Conservation (phyloP, 64 coral and sea anemone genomes). For the Astreopora myriophthalma region DNA sequence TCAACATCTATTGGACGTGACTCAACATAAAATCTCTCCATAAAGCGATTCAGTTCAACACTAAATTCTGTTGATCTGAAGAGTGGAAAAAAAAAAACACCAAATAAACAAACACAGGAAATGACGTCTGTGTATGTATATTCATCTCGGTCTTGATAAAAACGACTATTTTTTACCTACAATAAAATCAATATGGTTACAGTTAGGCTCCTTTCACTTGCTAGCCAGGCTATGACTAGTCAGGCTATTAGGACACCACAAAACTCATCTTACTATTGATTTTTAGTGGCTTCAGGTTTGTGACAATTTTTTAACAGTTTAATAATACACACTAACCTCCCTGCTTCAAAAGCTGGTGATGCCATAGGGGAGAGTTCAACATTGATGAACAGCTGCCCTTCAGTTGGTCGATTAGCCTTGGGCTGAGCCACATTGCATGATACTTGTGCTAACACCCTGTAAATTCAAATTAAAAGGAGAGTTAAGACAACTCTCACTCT, state of each 20-base stretch:
- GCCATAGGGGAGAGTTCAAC: conserved; percentile 94
- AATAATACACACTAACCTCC: conserved; percentile 65
- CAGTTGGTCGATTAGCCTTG: conserved; percentile 88
- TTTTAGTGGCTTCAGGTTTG: neutral
- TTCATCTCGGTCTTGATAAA: no score
- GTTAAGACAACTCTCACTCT: neutral
- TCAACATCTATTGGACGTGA: conserved; percentile 91
- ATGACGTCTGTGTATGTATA: no score
- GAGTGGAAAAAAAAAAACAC: no score
- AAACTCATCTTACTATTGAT: no score
- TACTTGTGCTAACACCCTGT: conserved; percentile 88
- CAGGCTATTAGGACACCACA: no score
- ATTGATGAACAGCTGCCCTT: conserved; percentile 85
- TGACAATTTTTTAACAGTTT: neutral
- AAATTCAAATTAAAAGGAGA: neutral
- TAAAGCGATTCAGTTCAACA: conserved; percentile 89
- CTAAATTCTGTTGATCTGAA: conserved; percentile 86
- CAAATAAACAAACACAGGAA: no score
- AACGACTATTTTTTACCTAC: no score
- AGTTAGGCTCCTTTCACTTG: no score
- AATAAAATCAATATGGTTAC: no score
- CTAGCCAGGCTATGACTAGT: no score
- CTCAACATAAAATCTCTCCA: conserved; percentile 92
- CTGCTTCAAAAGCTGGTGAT: conserved; percentile 93
- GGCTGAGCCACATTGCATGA: conserved; percentile 86